Evolutionary conservation across 2,113 vertebrate species (phyloP).

Genomic region (Rhinolophus sinicus): DNA sequence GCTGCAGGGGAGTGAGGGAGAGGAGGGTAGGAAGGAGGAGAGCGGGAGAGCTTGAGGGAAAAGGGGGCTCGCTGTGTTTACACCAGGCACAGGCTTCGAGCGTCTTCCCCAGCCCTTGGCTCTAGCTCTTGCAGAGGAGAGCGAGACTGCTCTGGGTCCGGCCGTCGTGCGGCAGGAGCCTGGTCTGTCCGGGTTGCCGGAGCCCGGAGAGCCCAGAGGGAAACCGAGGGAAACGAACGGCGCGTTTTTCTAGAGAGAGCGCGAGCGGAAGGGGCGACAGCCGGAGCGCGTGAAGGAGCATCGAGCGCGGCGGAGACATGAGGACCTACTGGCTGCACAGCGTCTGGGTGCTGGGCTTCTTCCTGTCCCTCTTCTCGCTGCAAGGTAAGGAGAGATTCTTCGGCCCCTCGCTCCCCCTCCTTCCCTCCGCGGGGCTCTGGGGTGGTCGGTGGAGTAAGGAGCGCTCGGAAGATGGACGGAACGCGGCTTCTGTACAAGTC

Average conservation of each 20-base stretch:
- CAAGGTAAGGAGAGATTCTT: slow-evolving; percentile 84
- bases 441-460: background rate
- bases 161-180: slow-evolving; percentile 76
- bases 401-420: background rate
- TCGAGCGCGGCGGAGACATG: slow-evolving; percentile 83
- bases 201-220: slow-evolving; percentile 81
- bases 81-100: slow-evolving; percentile 79
- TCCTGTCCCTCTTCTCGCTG: slow-evolving; percentile 90
- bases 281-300: slow-evolving; percentile 59
- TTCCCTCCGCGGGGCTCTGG: background rate
- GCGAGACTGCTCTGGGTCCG: slow-evolving; percentile 76
- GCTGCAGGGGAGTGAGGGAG: slow-evolving; percentile 88
- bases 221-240: slow-evolving; percentile 77
- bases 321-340: slow-evolving; percentile 92
- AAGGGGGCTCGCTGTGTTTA: slow-evolving; percentile 82
- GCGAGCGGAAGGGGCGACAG: slow-evolving; percentile 64
- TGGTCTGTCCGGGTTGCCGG: slow-evolving; percentile 75
- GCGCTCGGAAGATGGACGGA: background rate
- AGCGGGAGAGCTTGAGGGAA: slow-evolving; percentile 63
- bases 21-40: slow-evolving; percentile 68
- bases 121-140: slow-evolving; percentile 76
- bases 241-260: background rate
- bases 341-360: slow-evolving; percentile 91
- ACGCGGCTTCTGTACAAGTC: slow-evolving; percentile 57
- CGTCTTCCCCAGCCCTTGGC: slow-evolving; percentile 74